Evolutionary conservation across 2,888 invertebrate genomes (phyloP).

Genomic region (Lasioglossum marginatum): DNA sequence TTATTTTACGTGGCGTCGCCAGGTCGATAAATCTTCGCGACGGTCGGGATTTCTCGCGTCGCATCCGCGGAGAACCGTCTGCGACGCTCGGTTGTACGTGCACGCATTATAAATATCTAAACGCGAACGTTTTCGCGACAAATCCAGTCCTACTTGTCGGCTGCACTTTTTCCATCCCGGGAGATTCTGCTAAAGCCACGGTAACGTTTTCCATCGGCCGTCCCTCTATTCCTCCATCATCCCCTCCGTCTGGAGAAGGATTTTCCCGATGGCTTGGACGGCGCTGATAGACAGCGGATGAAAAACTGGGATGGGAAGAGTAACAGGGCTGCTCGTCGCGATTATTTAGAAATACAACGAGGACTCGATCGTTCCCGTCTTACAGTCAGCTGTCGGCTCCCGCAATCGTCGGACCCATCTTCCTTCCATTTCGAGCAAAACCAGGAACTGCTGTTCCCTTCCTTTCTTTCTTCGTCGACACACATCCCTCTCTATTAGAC

Average conservation of each 20-base stretch:
- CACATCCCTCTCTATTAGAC: neutral
- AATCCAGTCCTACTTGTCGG: constrained; percentile 31
- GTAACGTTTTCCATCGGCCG: neutral
- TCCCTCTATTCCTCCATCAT: neutral
- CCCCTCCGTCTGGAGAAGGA: neutral
- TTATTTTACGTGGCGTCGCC: constrained; percentile 16
- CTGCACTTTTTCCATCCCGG: neutral
- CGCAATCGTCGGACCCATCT: neutral
- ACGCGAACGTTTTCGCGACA: constrained; percentile 29
- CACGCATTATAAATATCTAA: constrained; percentile 21
- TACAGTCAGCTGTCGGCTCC: neutral
- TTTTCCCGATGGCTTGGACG: constrained; percentile 7
- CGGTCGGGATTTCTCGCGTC: constrained; percentile 13
- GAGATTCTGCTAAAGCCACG: constrained; percentile 13
- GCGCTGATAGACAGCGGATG: neutral
- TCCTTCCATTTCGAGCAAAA: neutral
- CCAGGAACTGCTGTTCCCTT: neutral
- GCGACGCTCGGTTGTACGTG: constrained; percentile 7
- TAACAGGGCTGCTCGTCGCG: neutral
- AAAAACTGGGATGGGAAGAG: neutral
- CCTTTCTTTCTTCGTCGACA: neutral
- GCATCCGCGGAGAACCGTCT: constrained; percentile 9
- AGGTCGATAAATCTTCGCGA: constrained; percentile 2
- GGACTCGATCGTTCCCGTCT: constrained; percentile 16
- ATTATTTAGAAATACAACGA: constrained; percentile 57